Conservation (phyloP, 2,113 vertebrate species). For the Heloderma charlesbogerti region DNA sequence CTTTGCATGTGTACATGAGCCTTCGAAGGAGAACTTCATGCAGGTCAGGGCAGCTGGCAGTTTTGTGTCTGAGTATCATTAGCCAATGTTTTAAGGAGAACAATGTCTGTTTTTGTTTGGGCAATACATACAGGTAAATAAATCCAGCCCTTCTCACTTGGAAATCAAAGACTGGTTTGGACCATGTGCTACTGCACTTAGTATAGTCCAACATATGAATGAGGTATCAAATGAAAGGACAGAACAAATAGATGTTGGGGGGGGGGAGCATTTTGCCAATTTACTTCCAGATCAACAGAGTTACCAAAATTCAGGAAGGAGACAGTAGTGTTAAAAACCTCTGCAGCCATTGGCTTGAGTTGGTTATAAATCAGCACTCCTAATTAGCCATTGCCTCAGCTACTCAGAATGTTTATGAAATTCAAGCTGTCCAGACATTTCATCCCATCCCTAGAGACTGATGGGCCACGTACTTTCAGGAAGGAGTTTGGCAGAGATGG, state of each 20-base stretch:
- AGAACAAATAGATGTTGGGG: background rate
- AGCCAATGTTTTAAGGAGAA: background rate
- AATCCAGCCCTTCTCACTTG: background rate
- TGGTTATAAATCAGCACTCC: background rate
- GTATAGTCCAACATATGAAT: background rate
- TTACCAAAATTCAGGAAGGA: background rate
- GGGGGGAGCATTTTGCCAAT: background rate
- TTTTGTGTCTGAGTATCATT: background rate
- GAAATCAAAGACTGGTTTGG: background rate
- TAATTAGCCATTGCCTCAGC: background rate
- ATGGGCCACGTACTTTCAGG: background rate
- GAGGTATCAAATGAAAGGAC: background rate
- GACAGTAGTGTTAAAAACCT: background rate
- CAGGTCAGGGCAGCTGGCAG: background rate
- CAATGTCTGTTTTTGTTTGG: background rate
- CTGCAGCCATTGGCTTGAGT: background rate
- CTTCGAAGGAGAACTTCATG: background rate
- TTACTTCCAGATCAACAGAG: background rate
- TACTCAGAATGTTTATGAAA: background rate
- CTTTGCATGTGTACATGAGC: background rate
- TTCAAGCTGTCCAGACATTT: background rate
- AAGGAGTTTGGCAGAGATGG: background rate
- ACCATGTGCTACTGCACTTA: background rate
- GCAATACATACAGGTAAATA: background rate
- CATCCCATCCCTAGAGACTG: background rate